These are phyloP conservation scores for Eupleurogrammus muticus DNA, from an alignment of 2,797 vertebrate species.

Conservation along the genomic window DNA sequence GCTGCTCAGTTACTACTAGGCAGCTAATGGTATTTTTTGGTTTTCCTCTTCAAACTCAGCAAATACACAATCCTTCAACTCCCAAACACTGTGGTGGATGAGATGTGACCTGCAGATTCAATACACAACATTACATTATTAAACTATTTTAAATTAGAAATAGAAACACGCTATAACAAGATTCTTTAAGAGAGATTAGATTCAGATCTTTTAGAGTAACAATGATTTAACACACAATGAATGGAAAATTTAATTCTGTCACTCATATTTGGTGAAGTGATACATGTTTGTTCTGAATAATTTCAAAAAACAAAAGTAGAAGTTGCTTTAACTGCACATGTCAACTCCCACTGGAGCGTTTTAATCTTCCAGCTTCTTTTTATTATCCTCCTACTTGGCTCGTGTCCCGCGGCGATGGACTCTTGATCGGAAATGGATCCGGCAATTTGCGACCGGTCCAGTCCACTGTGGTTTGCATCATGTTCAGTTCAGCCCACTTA, in stretches of 20 bases:
- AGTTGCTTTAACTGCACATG: neutral
- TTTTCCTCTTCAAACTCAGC: too few relatives aligned
- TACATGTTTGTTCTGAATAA: neutral
- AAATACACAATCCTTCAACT: too few relatives aligned
- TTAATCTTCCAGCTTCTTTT: conserved; percentile 25
- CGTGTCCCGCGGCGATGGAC: conserved; percentile 2
- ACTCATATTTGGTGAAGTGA: conserved; percentile 2
- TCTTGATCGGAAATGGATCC: conserved; percentile 30
- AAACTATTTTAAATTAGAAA: neutral
- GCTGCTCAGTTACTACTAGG: too few relatives aligned
- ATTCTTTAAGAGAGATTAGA: neutral
- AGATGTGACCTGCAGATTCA: too few relatives aligned
- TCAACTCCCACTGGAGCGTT: neutral
- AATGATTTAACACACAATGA: neutral
- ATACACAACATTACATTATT: too few relatives aligned
- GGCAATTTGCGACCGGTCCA: conserved; percentile 24
- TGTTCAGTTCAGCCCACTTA: conserved; percentile 29
- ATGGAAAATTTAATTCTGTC: neutral
- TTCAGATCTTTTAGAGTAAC: too few relatives aligned
- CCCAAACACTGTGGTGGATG: too few relatives aligned
- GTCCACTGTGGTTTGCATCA: conserved; percentile 9
- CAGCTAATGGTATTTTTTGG: too few relatives aligned
- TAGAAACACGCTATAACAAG: neutral
- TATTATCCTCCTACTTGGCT: conserved; percentile 20
- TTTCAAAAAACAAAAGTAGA: neutral